phyloP scores from a whole-genome alignment of 2,797 vertebrate genomes.

The Poeciliopsis turneri region DNA sequence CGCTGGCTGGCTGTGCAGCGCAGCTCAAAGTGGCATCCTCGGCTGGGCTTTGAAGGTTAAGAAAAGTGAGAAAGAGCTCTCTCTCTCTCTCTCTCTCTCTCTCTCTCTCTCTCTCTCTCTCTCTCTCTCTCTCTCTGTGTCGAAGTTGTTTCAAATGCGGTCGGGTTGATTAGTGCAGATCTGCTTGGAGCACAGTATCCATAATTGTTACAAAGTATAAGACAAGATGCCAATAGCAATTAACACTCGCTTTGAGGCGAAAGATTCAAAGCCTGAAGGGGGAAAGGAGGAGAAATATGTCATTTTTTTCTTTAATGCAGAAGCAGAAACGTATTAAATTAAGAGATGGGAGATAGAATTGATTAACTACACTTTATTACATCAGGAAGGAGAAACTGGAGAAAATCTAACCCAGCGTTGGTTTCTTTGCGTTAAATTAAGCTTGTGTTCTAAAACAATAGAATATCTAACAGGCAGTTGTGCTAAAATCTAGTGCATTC shows the following conservation, averaged over 20 bases:
- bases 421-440: constrained; percentile 41
- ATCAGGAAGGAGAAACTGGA: constrained; percentile 29
- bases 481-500: constrained; percentile 26
- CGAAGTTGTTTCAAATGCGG: constrained; percentile 32
- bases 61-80: constrained; percentile 45
- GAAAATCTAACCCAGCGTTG: constrained; percentile 13
- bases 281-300: constrained; percentile 15
- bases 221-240: constrained; percentile 52
- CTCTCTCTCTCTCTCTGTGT: neutral
- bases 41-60: constrained; percentile 77
- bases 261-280: constrained; percentile 44
- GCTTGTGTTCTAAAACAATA: neutral
- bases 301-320: constrained; percentile 36
- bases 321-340: constrained; percentile 47
- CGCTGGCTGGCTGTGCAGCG: constrained; percentile 65
- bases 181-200: constrained; percentile 36
- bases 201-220: constrained; percentile 54
- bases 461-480: neutral
- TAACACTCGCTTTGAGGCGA: constrained; percentile 42
- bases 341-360: constrained; percentile 33
- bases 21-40: constrained; percentile 77
- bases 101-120: neutral
- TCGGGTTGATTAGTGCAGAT: constrained; percentile 50
- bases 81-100: too few species aligned
- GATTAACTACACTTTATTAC: constrained; percentile 43